These are phyloP conservation scores for Antigone vipio DNA, from an alignment of 2,113 vertebrate species.

Conservation along the genomic window DNA sequence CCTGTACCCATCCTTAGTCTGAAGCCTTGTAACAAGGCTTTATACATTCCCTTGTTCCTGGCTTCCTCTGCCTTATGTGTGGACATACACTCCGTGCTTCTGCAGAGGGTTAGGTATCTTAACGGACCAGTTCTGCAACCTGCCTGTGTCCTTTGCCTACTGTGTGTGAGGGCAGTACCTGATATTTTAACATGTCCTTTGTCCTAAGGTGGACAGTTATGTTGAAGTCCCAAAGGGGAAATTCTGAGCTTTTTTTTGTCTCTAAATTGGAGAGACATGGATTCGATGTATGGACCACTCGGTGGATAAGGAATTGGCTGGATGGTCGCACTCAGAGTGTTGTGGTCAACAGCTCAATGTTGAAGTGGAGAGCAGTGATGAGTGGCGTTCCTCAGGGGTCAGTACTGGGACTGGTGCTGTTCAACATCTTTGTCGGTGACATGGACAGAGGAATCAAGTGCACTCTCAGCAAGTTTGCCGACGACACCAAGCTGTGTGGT, in stretches of 20 bases:
- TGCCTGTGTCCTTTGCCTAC: not conserved
- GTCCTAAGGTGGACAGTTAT: not conserved
- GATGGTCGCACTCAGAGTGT: too few relatives aligned
- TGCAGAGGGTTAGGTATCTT: not conserved
- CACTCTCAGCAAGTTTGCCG: too few relatives aligned
- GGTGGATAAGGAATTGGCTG: too few relatives aligned
- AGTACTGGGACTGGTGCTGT: too few relatives aligned
- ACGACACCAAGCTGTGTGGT: too few relatives aligned
- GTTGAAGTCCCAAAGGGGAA: not conserved
- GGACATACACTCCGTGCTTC: not conserved
- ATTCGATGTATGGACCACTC: too few relatives aligned
- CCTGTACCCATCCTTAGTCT: not conserved
- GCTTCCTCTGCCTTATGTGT: not conserved
- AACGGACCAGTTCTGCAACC: not conserved
- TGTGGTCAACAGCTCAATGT: too few relatives aligned
- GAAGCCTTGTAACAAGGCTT: not conserved
- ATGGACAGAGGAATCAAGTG: too few relatives aligned
- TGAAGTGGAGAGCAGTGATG: too few relatives aligned
- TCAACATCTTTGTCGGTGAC: too few relatives aligned
- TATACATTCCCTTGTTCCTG: not conserved
- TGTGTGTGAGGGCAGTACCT: not conserved
- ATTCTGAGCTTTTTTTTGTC: not conserved
- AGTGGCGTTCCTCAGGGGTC: too few relatives aligned
- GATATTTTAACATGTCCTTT: fast-evolving
- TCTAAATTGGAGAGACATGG: too few relatives aligned